Evolutionary conservation across 2,797 vertebrate genomes (phyloP), one percentile per base, ranked within the genome.

Genomic region (Psittacula echo): DNA sequence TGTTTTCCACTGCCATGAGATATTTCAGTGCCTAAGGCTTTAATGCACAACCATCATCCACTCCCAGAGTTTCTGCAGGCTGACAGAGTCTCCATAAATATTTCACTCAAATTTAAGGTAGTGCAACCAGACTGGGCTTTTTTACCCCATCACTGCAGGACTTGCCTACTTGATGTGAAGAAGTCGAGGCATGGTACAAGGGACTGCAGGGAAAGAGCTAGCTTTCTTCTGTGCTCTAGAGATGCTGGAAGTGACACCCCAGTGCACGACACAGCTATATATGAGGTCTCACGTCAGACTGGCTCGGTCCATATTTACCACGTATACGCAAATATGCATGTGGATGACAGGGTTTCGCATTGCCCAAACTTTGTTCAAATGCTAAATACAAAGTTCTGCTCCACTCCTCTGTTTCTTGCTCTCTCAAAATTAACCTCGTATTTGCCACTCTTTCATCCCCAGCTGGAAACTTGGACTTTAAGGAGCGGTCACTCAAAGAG

Each of bases 281-380:
- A 17, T 42, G 54, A 70, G 67, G 30, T 26, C 26, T 44, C 45
- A 47, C 42, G 0, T 15, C 58, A 23, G 15, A 41, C 48, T 29
- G 53, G 18, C 41, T 44, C 18, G 48, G 62, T 21, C 26, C 32
- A 7, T 10, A 45, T 11, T 71, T 85, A 64, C 22, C 42, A 53
- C 7, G 23, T 45, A 48, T 8, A 10, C 4, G 5, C 0, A 0
- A 70, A 64, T 32, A 58, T 13, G 44, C 39, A 17, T 14, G 39
- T 11, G 1, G 8, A 32, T 56, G 34, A 9, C 27, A 34, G 41
- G 2, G 50, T 7, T 42, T 65, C 75, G 68, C 27, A 1, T 6
- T 62, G 10, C 5, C 60, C 39, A 19, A 4, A 2, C 0, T 41
- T 41, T 47, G 39, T 58, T 56, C 54, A 76, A 47, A 68, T 17